Evolutionary conservation across 2,888 invertebrate species (phyloP).

Genomic region (Chalcosyrphus nemorum): DNA sequence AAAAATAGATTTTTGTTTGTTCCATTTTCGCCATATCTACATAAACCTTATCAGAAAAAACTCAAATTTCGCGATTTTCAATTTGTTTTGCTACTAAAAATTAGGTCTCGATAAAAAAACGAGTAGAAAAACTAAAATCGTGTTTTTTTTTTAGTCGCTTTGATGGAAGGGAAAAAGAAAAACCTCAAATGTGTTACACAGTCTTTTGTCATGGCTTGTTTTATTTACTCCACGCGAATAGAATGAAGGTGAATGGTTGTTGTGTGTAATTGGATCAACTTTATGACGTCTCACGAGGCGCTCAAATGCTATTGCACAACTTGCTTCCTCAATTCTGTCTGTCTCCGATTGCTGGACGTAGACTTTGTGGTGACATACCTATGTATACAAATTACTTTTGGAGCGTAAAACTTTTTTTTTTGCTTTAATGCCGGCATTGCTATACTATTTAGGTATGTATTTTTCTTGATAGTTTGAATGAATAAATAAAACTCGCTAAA

Average conservation of each 20-base stretch:
- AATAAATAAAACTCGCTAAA: neutral
- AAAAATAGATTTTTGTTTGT: neutral
- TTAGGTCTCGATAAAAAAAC: neutral
- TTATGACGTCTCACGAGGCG: neutral
- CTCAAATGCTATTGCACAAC: neutral
- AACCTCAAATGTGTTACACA: neutral
- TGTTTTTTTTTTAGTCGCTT: no score
- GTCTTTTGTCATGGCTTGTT: neutral
- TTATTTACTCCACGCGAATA: constrained; percentile 1
- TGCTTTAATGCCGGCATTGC: neutral
- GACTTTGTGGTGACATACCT: neutral
- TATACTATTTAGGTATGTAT: neutral
- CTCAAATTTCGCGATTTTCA: neutral
- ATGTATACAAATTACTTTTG: neutral
- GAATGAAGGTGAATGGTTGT: neutral
- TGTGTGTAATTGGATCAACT: neutral
- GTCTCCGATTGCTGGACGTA: neutral
- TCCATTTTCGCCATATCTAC: neutral
- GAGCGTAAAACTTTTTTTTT: neutral
- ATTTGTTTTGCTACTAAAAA: neutral
- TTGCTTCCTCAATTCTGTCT: neutral
- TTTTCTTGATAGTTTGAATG: neutral
- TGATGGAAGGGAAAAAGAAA: neutral
- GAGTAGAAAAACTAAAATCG: no score
- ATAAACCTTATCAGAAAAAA: neutral